Evolutionary conservation across 2,888 invertebrate species (phyloP), one percentile per base, ranked within the genome.

Genomic region (Erebia palarica): DNA sequence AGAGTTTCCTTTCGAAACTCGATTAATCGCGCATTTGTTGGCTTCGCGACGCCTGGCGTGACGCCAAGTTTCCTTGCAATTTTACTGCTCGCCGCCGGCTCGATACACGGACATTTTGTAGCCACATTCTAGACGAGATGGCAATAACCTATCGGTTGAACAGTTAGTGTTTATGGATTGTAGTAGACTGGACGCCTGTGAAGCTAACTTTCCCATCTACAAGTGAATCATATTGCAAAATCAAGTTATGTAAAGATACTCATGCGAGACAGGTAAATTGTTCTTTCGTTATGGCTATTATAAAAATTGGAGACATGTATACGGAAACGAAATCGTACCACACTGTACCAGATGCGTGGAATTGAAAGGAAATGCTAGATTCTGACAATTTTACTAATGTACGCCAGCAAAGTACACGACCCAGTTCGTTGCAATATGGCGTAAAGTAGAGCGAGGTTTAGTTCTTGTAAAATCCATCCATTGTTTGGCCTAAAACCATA

Each of bases 31-130:
- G 78, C 78, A 78, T 80, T 75, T 78, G 77, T 77, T 77, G 78
- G 75, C 79, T 78, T 75, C 78, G 82, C 81, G 80, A 81, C 79
- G 76, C 49, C 78, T 90, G 92, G 92, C 87, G 59, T 60, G 27
- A 57, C 60, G 87, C 92, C 92, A 91, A 87, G 83, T 87, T 90
- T 87, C 86, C 86, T 83, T 88, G 88, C 88, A 86, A 84, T 87
- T 87, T 88, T 86, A 87, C 86, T 82, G 84, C 79, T 79, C 74
- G 78, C 77, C 80, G 80, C 77, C 80, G 80, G 82, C 81, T 86
- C 84, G 82, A 87, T 85, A 84, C 84, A 78, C 78, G 80, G 84
- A 86, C 83, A 83, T 85, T 89, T 87, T 83, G 85, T 86, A 86
- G 86, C 81, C 82, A 80, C 80, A 82, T 84, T 83, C 85, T 88